A percentile compares a stretch with the other conserved stretches of the same genome.
These are phyloP conservation scores for Neolamprologus variostigma DNA, from an alignment of 2,113 vertebrate genomes.

Conservation along the genomic window DNA sequence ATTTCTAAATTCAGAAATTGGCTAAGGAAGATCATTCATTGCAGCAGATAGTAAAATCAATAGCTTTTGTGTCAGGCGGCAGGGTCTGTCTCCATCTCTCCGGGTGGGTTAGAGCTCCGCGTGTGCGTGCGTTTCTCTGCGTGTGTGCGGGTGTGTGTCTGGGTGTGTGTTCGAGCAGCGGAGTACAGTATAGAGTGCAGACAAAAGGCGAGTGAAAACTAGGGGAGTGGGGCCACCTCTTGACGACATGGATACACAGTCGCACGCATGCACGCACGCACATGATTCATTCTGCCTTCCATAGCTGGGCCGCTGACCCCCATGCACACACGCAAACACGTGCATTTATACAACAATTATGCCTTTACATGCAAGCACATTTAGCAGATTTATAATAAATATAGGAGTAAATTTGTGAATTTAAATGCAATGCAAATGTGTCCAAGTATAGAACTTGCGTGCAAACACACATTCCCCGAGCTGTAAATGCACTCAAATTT, in stretches of 20 bases:
- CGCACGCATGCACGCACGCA: background rate
- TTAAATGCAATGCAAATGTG: background rate
- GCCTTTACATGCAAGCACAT: background rate
- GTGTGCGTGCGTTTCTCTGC: background rate
- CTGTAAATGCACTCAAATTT: background rate
- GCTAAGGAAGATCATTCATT: constrained; percentile 73
- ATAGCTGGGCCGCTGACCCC: background rate
- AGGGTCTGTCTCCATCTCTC: constrained; percentile 54
- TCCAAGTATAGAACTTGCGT: background rate
- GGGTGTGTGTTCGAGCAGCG: constrained; percentile 9
- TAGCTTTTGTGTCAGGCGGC: constrained; percentile 66
- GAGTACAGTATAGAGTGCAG: constrained; percentile 55
- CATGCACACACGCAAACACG: background rate
- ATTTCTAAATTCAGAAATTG: constrained; percentile 74
- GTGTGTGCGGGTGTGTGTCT: background rate
- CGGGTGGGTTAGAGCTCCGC: constrained; percentile 32
- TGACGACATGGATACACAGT: constrained; percentile 71
- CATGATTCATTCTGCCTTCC: background rate
- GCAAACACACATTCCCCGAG: background rate
- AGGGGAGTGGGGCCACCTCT: constrained; percentile 78
- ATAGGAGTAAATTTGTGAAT: background rate
- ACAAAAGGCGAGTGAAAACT: constrained; percentile 70
- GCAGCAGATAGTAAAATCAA: constrained; percentile 77
- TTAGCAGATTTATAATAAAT: background rate
- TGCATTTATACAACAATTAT: background rate